phyloP scores from a whole-genome alignment of 2,797 vertebrate genomes.

The Sternarchorhynchus goeldii region DNA sequence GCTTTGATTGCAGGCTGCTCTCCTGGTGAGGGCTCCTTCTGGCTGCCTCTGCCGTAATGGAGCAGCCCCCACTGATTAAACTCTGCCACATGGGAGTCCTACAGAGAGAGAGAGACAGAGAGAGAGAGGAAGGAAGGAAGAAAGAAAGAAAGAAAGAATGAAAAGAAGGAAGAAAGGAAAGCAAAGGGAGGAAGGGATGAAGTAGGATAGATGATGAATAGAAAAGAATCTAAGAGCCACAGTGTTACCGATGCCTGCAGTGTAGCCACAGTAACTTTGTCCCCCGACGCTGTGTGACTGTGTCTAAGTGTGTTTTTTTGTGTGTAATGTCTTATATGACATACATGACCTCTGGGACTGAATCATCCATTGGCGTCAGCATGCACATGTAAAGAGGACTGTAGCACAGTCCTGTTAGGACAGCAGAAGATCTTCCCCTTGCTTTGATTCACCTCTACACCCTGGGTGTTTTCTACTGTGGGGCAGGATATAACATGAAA shows the following conservation, averaged over 20 bases:
- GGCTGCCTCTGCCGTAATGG: slow-evolving; percentile 86
- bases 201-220: background rate
- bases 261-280: background rate
- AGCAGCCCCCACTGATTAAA: slow-evolving; percentile 93
- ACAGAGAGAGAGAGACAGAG: slow-evolving; percentile 73
- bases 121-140: slow-evolving; percentile 7
- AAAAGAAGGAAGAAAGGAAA: slow-evolving; percentile 4
- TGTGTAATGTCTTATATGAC: no score
- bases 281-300: background rate
- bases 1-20: slow-evolving; percentile 95
- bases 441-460: no score
- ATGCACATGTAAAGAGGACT: no score
- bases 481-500: no score
- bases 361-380: no score
- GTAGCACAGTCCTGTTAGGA: no score
- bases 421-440: no score
- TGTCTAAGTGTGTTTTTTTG: background rate
- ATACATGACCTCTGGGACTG: no score
- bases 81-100: slow-evolving; percentile 91
- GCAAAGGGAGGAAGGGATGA: background rate
- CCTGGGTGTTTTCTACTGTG: no score
- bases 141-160: slow-evolving; percentile 11
- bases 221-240: background rate
- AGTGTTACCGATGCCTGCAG: slow-evolving; percentile 1
- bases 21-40: slow-evolving; percentile 91